Evolutionary conservation across 1,140 invertebrate species (phyloP), one percentile per base, ranked within the genome.

Genomic region (Muscidifurax raptorellus): DNA sequence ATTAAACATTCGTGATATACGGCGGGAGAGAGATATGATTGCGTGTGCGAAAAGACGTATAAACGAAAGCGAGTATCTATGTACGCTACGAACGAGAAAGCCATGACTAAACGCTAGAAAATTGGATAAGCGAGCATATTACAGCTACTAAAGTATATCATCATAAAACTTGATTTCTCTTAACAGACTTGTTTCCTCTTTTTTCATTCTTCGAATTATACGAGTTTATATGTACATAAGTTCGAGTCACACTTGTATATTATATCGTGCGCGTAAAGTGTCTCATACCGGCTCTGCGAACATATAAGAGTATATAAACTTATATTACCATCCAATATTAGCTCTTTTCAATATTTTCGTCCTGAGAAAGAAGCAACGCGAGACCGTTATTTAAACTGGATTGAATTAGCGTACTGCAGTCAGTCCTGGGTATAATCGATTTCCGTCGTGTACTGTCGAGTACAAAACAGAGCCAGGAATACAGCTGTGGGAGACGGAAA

Each of bases 151-250:
- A 59, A 59, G 22, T 59, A 59, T 59, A 59, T 28, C 28, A 69
- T 69, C 28, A 30, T 69, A 30, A 69, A 69, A 69, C 67, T 69
- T 69, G 67, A 69, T 69, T 69, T 69, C 25, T 69, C 67, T 28
- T 30, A 69, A 69, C 27, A 12, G 67, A 69, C 25, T 69, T 69
- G 67, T 28, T 69, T 69, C 15, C 25, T 30, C 67, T 18, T 15
- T 30, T 69, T 69, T 69, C 67, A 69, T 69, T 69, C 13, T 27
- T 30, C 27, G 67, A 69, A 69, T 69, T 59, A n/a, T n/a, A 18
- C 52, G 22, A 59, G 52, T 18, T 59, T 6, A 40, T 9, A 6
- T 40, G 9, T n/a, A n/a, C n/a, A n/a, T n/a, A n/a, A n/a, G n/a
- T n/a, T n/a, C n/a, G n/a, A n/a, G n/a, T n/a, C n/a, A n/a, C 9